Evolutionary conservation across 1,140 invertebrate species (phyloP).

Genomic region (Hyposmocoma kahamanoa): DNA sequence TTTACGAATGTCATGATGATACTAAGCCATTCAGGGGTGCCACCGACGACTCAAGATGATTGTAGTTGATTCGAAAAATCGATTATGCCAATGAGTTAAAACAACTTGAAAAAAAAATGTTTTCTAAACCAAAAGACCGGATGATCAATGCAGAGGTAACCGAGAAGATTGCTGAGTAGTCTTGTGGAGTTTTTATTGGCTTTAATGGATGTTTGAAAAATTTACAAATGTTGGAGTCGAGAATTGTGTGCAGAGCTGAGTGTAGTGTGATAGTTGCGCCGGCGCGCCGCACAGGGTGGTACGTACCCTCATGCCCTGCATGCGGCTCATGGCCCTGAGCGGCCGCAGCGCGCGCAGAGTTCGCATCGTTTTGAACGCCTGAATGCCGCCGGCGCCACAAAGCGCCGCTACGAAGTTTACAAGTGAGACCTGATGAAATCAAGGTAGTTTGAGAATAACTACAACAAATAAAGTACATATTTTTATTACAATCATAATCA

Average conservation of each 20-base stretch:
- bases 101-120: conserved; percentile 35
- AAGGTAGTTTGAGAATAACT: conserved; percentile 33
- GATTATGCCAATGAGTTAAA: conserved; percentile 47
- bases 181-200: conserved; percentile 11
- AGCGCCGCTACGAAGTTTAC: conserved; percentile 97
- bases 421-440: conserved; percentile 89
- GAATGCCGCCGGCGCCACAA: conserved; percentile 94
- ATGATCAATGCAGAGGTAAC: conserved; percentile 31
- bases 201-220: conserved; percentile 17
- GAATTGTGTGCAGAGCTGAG: not conserved
- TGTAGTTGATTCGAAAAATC: conserved; percentile 32
- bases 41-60: conserved; percentile 57
- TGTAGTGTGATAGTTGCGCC: not conserved
- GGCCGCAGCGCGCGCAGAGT: conserved; percentile 95
- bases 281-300: conserved; percentile 32
- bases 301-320: conserved; percentile 98
- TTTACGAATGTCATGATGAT: conserved; percentile 55
- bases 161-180: not conserved
- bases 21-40: conserved; percentile 71
- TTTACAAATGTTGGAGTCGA: conserved; percentile 16
- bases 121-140: conserved; percentile 33
- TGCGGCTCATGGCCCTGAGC: conserved; percentile 95
- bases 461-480: not conserved
- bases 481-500: conserved; percentile 5
- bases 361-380: conserved; percentile 98